Base-by-base conservation (phyloP, 2,888 invertebrate genomes). In the Pegoplata infirma region DNA sequence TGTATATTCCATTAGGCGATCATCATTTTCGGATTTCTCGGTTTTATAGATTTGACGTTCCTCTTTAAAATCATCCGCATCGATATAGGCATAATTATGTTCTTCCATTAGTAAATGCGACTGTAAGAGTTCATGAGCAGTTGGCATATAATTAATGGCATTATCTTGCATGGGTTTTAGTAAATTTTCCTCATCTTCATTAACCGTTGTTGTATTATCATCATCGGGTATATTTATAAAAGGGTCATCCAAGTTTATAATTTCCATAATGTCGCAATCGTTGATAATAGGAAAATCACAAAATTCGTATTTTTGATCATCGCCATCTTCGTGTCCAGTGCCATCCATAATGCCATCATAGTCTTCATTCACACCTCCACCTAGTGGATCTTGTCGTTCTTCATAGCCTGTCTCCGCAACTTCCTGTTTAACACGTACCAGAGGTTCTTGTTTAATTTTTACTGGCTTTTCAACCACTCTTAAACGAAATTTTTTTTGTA, bases 181-280 rank as follows among this genome's bases (percentile, higher is more conserved):
- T 10, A 58, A 12, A 2, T 81, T 73, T 5, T 81, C 40, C 3
- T 69, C 58, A 12, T 76, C 71, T 17, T 56, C 68, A 69, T 73
- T 77, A 2, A 76, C 82, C 17, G 69, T 80, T 7, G 76, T 81
- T 3, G 77, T 81, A 3, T 83, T 86, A 3, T 88, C 86, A 77
- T 89, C 89, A 44, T 89, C 89, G 0, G 89, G 83, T 56, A 89
- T 89, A 21, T 89, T 87, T 44, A 89, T 89, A 23, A 87, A 89
- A 0, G 88, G 88, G 82, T 89, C 89, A 58, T 90, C 89, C 17
- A 89, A 81, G 53, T 89, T 87, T 4, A 90, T 88, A 1, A 89
- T 88, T 80, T 89, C 89, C 88, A 89, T 89, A 46, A 89, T 89
- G 81, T 89, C 89, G 82, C 89, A 90, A 71, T 90, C 89, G 55